phyloP scores from a whole-genome alignment of 1,140 invertebrate genomes.

The Platorchestia sp. region DNA sequence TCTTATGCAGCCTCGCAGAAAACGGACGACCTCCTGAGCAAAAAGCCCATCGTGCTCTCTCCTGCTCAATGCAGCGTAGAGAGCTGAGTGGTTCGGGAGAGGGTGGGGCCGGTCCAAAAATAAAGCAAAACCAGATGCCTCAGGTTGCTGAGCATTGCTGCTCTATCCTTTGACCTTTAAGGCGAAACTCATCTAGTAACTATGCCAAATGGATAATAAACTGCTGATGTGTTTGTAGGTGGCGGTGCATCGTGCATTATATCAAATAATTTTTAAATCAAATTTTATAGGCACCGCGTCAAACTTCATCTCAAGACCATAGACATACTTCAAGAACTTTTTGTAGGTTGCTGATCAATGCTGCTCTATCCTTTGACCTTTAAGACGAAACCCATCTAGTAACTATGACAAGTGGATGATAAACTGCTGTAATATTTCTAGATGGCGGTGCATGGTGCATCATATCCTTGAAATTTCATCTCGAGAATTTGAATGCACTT shows the following conservation, averaged over 20 bases:
- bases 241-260: too few species aligned
- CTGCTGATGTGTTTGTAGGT: too few species aligned
- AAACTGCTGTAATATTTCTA: too few species aligned
- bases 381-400: not conserved
- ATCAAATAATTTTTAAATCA: too few species aligned
- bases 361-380: not conserved
- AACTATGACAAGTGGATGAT: not conserved
- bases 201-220: not conserved
- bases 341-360: not conserved
- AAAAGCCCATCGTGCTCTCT: not conserved
- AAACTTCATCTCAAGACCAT: too few species aligned
- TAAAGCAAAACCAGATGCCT: not conserved
- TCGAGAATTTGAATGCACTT: too few species aligned
- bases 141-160: not conserved
- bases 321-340: too few species aligned
- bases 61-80: not conserved
- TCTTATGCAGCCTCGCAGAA: not conserved
- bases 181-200: not conserved
- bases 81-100: not conserved
- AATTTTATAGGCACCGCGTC: too few species aligned
- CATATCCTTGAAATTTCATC: too few species aligned
- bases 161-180: not conserved
- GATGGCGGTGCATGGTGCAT: too few species aligned
- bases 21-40: not conserved
- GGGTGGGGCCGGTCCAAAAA: not conserved